These are phyloP conservation scores for Ariopsis seemanni DNA, from an alignment of 2,113 vertebrate species.

Conservation along the genomic window DNA sequence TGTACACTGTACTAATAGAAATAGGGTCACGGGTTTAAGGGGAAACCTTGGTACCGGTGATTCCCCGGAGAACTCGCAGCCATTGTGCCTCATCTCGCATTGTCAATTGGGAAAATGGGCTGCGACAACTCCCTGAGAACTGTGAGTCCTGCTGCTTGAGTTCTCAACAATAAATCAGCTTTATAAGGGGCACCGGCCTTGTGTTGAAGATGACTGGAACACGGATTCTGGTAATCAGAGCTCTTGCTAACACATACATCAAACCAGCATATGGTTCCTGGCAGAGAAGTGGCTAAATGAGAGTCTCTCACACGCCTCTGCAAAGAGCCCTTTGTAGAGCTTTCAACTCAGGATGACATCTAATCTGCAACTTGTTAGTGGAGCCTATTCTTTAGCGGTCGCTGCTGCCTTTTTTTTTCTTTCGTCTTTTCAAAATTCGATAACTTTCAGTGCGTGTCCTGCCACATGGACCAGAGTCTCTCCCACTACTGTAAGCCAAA, in stretches of 20 bases:
- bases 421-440: not conserved
- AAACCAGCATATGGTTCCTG: constrained; percentile 61
- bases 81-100: constrained; percentile 72
- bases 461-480: not conserved
- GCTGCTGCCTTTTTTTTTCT: not conserved
- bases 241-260: constrained; percentile 65
- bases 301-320: constrained; percentile 64
- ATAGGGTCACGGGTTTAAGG: constrained; percentile 65
- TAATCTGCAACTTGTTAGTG: constrained; percentile 19
- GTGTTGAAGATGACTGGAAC: constrained; percentile 66
- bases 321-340: constrained; percentile 42
- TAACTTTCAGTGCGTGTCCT: not conserved
- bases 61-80: constrained; percentile 67
- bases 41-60: constrained; percentile 64
- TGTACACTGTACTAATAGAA: constrained; percentile 16
- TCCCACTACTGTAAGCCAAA: constrained; percentile 31
- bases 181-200: constrained; percentile 65
- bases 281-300: constrained; percentile 50
- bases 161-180: constrained; percentile 71
- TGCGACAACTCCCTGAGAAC: constrained; percentile 44
- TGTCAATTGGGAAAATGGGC: constrained; percentile 69
- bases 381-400: not conserved
- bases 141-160: constrained; percentile 64
- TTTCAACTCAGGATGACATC: constrained; percentile 22
- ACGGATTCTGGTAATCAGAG: constrained; percentile 66